Percentiles rank a stretch among this genome's conserved stretches.
These are phyloP conservation scores for Drosophila buzzatii DNA, from an alignment of 2,888 invertebrate genomes.

Conservation along the genomic window DNA sequence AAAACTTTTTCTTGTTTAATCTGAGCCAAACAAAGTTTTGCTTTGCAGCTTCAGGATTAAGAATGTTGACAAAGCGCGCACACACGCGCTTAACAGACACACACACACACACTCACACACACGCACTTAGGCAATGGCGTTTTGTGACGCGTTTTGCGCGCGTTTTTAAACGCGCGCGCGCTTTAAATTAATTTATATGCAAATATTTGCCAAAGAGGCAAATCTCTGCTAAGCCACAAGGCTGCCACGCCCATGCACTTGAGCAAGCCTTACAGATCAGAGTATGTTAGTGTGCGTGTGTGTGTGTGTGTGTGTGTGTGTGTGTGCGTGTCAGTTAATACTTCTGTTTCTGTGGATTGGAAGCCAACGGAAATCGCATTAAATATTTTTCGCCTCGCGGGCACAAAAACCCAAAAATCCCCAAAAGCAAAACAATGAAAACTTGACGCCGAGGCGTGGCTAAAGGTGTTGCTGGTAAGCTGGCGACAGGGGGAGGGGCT, in stretches of 20 bases:
- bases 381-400: slow-evolving; percentile 57
- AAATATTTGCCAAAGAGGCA: slow-evolving; percentile 54
- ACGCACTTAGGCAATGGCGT: background rate
- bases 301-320: slow-evolving; percentile 11
- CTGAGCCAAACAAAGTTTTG: background rate
- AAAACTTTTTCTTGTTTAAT: background rate
- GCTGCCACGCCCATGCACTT: slow-evolving; percentile 48
- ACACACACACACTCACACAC: slow-evolving; percentile 2
- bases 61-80: slow-evolving; percentile 9
- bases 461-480: background rate
- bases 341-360: slow-evolving; percentile 38
- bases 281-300: background rate
- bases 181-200: slow-evolving; percentile 65
- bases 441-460: slow-evolving; percentile 19
- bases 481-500: background rate
- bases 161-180: slow-evolving; percentile 47
- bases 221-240: slow-evolving; percentile 43
- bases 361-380: slow-evolving; percentile 76
- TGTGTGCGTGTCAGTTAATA: slow-evolving; percentile 15
- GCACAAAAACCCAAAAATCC: slow-evolving; percentile 44
- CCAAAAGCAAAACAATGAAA: slow-evolving; percentile 56
- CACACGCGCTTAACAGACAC: background rate
- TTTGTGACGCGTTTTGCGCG: slow-evolving; percentile 41
- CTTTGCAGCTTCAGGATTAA: background rate
- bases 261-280: slow-evolving; percentile 22